Evolutionary conservation across 1,140 invertebrate genomes (phyloP), one percentile per base, ranked within the genome.

Genomic region (Bilobella aurantiaca): DNA sequence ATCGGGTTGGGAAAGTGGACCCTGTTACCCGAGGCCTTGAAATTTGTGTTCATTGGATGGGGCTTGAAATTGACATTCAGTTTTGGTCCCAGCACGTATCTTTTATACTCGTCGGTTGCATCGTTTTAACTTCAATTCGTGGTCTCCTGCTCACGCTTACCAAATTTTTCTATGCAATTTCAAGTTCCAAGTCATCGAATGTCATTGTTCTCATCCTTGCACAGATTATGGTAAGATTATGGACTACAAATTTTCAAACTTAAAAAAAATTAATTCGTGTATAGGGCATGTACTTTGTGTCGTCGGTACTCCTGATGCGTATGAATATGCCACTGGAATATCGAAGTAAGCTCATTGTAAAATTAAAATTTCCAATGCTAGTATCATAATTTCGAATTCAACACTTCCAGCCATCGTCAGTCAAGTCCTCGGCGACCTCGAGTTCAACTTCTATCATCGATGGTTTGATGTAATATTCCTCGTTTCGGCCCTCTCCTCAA

Each of bases 381-480:
- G n/a, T n/a, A n/a, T n/a, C n/a, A n/a, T n/a, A n/a, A n/a, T n/a
- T n/a, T n/a, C n/a, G n/a, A n/a, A n/a, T n/a, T n/a, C n/a, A n/a
- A n/a, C n/a, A n/a, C n/a, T n/a, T n/a, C n/a, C n/a, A n/a, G n/a
- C n/a, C n/a, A 99, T 99, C 66, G 96, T 99, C 65, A 98, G 96
- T 0, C 90, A 98, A 82, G 96, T 99, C 0, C 79, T 99, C 0
- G 96, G 96, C 5, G 95, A 98, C 77, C 79, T 99, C 62, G 95
- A 99, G 77, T 99, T 99, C 74, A 98, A 95, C 77, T 99, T 99
- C 82, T 99, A 99, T 77, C 97, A 99, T 79, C 85, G 97, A 58
- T 99, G 97, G 97, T 99, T 99, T 79, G 97, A 99, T 80, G 95
- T 99, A 0, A 99, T 99, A 77, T 99, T 99, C 78, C 83, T 99